Conservation (phyloP, 2,888 invertebrate species). For the Microctonus aethiopoides region DNA sequence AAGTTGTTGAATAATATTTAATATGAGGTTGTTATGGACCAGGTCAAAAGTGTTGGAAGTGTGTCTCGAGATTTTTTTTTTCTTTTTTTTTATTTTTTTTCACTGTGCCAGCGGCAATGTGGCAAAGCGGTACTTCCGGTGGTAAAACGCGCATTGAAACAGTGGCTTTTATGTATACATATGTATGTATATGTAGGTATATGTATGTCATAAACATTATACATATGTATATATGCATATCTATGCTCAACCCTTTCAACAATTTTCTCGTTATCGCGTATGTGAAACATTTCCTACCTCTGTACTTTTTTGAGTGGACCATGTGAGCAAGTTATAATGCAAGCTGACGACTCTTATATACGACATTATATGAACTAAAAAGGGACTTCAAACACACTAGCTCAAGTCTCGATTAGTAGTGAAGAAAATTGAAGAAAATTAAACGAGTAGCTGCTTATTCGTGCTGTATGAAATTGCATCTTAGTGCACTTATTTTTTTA, state of each 20-base stretch:
- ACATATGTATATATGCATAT: too few species aligned
- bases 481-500: too few species aligned
- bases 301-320: not conserved
- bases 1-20: not conserved
- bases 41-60: not conserved
- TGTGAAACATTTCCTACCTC: not conserved
- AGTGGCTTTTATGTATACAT: not conserved
- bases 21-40: not conserved
- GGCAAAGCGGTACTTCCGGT: not conserved
- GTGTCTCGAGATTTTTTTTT: not conserved
- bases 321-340: not conserved
- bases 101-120: not conserved
- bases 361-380: not conserved
- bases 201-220: conserved; percentile 43
- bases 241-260: conserved; percentile 60
- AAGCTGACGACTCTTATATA: not conserved
- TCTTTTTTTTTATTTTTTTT: too few species aligned
- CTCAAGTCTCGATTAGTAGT: conserved; percentile 26
- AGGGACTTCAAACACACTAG: not conserved
- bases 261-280: conserved; percentile 50
- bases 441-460: not conserved
- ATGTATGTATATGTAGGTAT: not conserved
- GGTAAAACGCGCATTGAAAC: not conserved
- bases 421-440: conserved; percentile 18
- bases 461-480: not conserved